A percentile compares a stretch with the other conserved stretches of the same genome.
phyloP scores from a whole-genome alignment of 2,113 vertebrate genomes.

The Pseudorectes ferrugineus region DNA sequence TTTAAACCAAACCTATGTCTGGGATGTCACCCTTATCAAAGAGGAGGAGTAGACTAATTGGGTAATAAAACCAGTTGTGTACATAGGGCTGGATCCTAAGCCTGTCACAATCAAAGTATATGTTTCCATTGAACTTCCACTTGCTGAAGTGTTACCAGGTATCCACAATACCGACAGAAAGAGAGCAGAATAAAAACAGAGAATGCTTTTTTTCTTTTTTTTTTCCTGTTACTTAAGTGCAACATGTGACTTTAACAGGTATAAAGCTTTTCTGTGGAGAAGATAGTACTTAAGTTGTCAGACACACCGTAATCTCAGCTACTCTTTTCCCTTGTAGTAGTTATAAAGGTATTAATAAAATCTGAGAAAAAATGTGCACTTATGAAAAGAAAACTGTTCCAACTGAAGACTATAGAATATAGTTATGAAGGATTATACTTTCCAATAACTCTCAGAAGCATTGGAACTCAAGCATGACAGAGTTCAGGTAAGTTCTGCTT shows the following conservation, averaged over 20 bases:
- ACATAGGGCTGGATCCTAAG: not conserved
- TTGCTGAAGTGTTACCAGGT: not conserved
- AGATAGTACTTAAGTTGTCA: not conserved
- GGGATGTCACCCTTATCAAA: not conserved
- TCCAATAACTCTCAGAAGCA: not conserved
- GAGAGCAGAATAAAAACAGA: not conserved
- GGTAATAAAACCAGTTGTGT: not conserved
- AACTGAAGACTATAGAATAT: not conserved
- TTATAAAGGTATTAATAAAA: conserved; percentile 28
- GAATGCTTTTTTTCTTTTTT: not conserved
- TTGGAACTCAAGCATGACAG: not conserved
- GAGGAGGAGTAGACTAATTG: not conserved
- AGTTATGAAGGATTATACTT: not conserved
- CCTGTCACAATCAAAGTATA: not conserved
- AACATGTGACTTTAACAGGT: not conserved
- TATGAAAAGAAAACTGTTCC: not conserved
- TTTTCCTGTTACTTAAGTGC: not conserved
- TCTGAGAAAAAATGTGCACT: not conserved
- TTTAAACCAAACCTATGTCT: not conserved
- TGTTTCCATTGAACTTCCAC: not conserved
- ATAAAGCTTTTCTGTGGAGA: not conserved
- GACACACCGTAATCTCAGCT: conserved; percentile 1
- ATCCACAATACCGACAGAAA: not conserved
- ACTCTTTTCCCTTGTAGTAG: not conserved
- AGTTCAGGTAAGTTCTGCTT: not conserved